phyloP scores from a whole-genome alignment of 1,140 invertebrate genomes.

The Riptortus pedestris region DNA sequence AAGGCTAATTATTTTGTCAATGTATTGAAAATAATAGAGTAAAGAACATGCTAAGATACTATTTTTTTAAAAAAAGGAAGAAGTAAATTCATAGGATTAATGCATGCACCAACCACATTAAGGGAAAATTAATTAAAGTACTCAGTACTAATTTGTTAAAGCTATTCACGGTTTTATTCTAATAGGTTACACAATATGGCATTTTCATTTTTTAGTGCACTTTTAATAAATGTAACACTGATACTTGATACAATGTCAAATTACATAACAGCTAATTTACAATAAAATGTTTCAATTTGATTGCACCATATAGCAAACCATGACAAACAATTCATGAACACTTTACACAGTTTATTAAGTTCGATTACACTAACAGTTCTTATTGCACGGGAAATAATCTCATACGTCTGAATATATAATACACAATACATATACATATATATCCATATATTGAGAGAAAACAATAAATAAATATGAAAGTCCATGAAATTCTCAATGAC shows the following conservation, averaged over 20 bases:
- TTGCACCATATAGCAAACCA: not conserved
- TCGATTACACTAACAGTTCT: not conserved
- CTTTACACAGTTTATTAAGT: not conserved
- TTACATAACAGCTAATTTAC: constrained; percentile 7
- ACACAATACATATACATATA: not conserved
- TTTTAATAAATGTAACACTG: constrained; percentile 14
- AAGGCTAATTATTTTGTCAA: no score
- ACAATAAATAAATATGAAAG: not conserved
- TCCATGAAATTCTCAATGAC: no score
- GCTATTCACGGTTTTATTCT: constrained; percentile 14
- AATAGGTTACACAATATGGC: constrained; percentile 16
- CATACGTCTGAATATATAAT: not conserved
- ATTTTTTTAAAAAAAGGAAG: no score
- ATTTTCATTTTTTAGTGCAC: constrained; percentile 15
- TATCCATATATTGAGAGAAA: not conserved
- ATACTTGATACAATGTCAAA: constrained; percentile 1
- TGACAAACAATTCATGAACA: constrained; percentile 9
- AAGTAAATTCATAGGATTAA: no score
- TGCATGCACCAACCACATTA: no score
- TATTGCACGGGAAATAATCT: not conserved
- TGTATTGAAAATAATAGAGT: no score
- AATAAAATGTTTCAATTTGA: constrained; percentile 5
- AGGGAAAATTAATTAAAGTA: not conserved
- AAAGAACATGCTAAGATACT: no score
- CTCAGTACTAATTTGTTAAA: constrained; percentile 1